Base-by-base conservation (phyloP, 1,140 invertebrate genomes). In the Anagrus nilaparvatae region DNA sequence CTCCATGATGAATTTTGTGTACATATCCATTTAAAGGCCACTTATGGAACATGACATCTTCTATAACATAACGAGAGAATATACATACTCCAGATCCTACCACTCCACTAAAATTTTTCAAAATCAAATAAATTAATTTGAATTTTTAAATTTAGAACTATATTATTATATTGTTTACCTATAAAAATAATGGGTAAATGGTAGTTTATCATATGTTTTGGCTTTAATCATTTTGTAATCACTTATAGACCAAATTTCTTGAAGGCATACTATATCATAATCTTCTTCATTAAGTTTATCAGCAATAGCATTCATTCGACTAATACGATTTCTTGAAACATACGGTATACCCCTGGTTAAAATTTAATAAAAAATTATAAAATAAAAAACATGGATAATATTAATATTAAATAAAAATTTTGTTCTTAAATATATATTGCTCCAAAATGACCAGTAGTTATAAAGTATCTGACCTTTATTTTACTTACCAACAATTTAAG, bases 1-100 rank as follows among this genome's bases (percentile, higher is more conserved):
- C 94, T 2, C 89, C 94, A 68, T 97, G 93, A 33, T 92, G 86
- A 48, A 97, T 74, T 67, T 94, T 95, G 62, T 97, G 94, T 38
- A 93, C 81, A 59, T 96, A 97, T 3, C 94, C 94, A 74, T 97
- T 97, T n/a, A 97, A 67, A 21, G 87, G 76, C 82, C 88, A 98
- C 44, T 83, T 79, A 64, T 94, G 87, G 52, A 90, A 93, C 56
- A 94, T 82, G 1, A 85, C 84, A 59, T 92, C 85, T 54, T 83
- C 67, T 31, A 97, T 93, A n/a, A 76, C 71, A 69, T 82, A 82
- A 60, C 81, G 82, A 17, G 91, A 94, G 45, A 97, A 82, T 24
- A 97, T 75, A 64, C 93, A 92, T 16, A 94, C 63, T 12, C 94
- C 94, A 45, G 91, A 93, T 8, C 93, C 94, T 49, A 87, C 68